Conservation (phyloP, 2,888 invertebrate genomes). For the Acleris laterana region DNA sequence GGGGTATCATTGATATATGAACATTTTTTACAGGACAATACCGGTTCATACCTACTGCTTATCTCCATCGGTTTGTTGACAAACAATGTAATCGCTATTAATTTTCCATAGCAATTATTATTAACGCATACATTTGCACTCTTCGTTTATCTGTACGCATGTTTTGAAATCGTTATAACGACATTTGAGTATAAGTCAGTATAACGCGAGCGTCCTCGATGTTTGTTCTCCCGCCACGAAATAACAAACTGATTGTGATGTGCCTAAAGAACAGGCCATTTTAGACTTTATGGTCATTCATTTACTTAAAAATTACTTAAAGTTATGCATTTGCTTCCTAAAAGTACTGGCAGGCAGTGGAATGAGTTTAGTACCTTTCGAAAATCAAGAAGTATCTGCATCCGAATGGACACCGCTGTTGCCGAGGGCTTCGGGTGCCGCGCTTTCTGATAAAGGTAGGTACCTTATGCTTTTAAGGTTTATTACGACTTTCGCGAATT, state of each 20-base stretch:
- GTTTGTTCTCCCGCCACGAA: background rate
- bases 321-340: conserved; percentile 49
- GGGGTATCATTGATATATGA: too few species aligned
- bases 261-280: background rate
- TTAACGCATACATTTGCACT: conserved; percentile 21
- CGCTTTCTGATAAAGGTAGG: conserved; percentile 44
- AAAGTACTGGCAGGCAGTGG: conserved; percentile 52
- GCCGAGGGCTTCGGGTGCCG: conserved; percentile 42
- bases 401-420: conserved; percentile 69
- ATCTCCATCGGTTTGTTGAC: conserved; percentile 27
- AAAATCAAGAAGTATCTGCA: conserved; percentile 48
- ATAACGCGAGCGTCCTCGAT: background rate
- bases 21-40: too few species aligned
- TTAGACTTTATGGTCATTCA: too few species aligned
- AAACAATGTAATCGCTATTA: conserved; percentile 39
- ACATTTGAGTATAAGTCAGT: too few species aligned
- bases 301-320: conserved; percentile 27
- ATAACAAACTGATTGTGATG: too few species aligned
- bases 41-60: too few species aligned
- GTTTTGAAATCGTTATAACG: conserved; percentile 6
- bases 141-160: background rate
- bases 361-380: conserved; percentile 49
- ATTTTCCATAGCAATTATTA: conserved; percentile 42
- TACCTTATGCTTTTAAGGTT: too few species aligned
- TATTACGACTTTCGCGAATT: too few species aligned